Evolutionary conservation across 2,797 vertebrate species (phyloP).

Genomic region (Toxotes lorentzi): DNA sequence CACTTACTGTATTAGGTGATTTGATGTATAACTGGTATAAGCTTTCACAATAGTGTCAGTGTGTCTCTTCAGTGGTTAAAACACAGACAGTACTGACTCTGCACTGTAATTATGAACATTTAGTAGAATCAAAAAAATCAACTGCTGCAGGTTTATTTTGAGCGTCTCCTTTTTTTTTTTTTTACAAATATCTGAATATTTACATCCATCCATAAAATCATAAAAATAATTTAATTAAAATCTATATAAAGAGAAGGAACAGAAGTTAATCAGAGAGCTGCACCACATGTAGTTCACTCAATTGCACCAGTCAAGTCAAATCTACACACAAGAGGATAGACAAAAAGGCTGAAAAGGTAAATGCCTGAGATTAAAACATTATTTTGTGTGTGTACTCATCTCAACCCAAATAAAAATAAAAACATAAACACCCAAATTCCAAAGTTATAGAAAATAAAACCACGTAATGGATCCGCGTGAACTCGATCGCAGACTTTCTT

Average conservation of each 20-base stretch:
- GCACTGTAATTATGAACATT: background rate
- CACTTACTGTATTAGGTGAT: background rate
- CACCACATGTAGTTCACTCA: background rate
- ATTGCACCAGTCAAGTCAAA: slow-evolving; percentile 37
- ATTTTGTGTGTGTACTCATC: background rate
- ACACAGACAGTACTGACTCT: background rate
- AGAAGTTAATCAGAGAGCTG: slow-evolving; percentile 38
- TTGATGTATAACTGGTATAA: background rate
- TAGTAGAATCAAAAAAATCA: background rate
- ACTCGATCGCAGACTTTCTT: slow-evolving; percentile 7
- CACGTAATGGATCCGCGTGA: slow-evolving; percentile 15
- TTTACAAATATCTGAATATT: slow-evolving; percentile 60
- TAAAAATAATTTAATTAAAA: slow-evolving; percentile 50
- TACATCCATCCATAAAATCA: slow-evolving; percentile 50
- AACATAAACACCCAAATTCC: background rate
- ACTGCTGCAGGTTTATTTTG: slow-evolving; percentile 28
- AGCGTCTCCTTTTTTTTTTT: slow-evolving; percentile 25
- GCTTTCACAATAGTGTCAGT: background rate
- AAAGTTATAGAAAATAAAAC: slow-evolving; percentile 27
- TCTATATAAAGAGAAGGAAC: slow-evolving; percentile 29
- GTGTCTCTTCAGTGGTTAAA: background rate
- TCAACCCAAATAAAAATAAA: slow-evolving; percentile 30
- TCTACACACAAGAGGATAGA: slow-evolving; percentile 2
- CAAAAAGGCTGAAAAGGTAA: slow-evolving; percentile 52
- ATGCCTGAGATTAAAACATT: slow-evolving; percentile 63